Evolutionary conservation across 1,140 invertebrate species (phyloP).

Genomic region (Coenobita brevimanus): DNA sequence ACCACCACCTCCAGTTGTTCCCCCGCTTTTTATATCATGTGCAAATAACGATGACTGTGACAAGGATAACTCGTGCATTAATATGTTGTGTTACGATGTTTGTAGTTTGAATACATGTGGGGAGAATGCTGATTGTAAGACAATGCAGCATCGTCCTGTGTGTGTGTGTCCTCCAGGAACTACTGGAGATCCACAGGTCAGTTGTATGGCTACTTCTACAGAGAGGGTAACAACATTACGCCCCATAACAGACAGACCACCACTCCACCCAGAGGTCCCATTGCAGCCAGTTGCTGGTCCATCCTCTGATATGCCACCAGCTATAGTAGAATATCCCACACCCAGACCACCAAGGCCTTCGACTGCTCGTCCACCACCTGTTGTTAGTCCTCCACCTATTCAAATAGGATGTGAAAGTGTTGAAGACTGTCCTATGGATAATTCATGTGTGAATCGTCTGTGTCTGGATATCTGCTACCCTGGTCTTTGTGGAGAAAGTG

Average conservation of each 20-base stretch:
- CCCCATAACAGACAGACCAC: conserved; percentile 29
- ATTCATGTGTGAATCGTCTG: conserved; percentile 84
- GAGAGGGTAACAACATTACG: conserved; percentile 41
- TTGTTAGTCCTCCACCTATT: conserved; percentile 77
- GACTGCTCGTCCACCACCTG: conserved; percentile 37
- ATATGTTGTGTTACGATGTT: conserved; percentile 80
- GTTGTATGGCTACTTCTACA: conserved; percentile 76
- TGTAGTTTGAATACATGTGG: conserved; percentile 79
- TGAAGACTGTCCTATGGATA: conserved; percentile 86
- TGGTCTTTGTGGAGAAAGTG: conserved; percentile 82
- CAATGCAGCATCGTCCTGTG: conserved; percentile 73
- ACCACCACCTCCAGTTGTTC: conserved; percentile 11
- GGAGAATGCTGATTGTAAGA: conserved; percentile 82
- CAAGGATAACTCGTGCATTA: conserved; percentile 52
- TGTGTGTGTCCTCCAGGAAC: conserved; percentile 87
- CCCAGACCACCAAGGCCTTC: conserved; percentile 70
- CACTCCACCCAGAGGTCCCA: conserved; percentile 3
- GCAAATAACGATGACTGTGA: conserved; percentile 64
- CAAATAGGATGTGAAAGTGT: conserved; percentile 82
- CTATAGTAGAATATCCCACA: conserved; percentile 36
- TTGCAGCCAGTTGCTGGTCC: conserved; percentile 39
- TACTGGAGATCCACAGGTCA: conserved; percentile 82
- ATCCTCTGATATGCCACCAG: neutral
- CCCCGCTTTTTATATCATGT: conserved; percentile 6
- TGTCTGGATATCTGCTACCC: conserved; percentile 84